Percentiles rank a stretch among this genome's conserved stretches.
phyloP scores from a whole-genome alignment of 2,888 invertebrate species.

The Latrodectus elegans region DNA sequence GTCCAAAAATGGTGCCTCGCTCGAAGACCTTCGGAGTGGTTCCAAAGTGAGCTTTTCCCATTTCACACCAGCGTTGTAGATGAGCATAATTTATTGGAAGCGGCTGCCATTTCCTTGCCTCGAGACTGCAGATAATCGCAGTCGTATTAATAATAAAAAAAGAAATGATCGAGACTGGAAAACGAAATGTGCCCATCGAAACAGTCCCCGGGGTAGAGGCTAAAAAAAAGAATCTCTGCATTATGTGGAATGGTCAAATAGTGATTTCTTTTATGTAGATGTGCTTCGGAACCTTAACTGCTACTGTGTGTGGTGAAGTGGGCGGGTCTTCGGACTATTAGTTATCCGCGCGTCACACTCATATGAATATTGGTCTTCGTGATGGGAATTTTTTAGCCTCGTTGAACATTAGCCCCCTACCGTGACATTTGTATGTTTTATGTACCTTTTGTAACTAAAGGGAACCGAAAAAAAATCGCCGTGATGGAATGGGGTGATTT shows the following conservation, averaged over 20 bases:
- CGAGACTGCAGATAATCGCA: slow-evolving; percentile 45
- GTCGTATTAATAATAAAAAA: slow-evolving; percentile 58
- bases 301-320: slow-evolving; percentile 53
- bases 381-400: slow-evolving; percentile 60
- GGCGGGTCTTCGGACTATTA: slow-evolving; percentile 59
- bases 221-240: slow-evolving; percentile 41
- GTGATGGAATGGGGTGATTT: slow-evolving; percentile 6
- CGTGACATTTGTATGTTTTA: slow-evolving; percentile 63
- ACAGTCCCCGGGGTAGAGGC: slow-evolving; percentile 34
- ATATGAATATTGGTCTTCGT: slow-evolving; percentile 67
- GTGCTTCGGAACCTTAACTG: slow-evolving; percentile 60
- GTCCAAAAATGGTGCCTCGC: too few species aligned
- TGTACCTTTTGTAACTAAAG: slow-evolving; percentile 54
- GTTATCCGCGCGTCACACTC: slow-evolving; percentile 64
- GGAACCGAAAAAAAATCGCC: slow-evolving; percentile 38
- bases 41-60: background rate
- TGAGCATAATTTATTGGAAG: slow-evolving; percentile 51
- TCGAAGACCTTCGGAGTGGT: too few species aligned
- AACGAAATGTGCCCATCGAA: slow-evolving; percentile 62
- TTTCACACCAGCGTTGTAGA: slow-evolving; percentile 6
- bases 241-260: slow-evolving; percentile 64
- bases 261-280: slow-evolving; percentile 68
- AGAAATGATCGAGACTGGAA: slow-evolving; percentile 55
- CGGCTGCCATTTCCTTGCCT: slow-evolving; percentile 3
- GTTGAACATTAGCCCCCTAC: slow-evolving; percentile 62